Percentiles rank a stretch among this genome's conserved stretches.
Evolutionary conservation across 1,140 invertebrate species (phyloP).

Genomic region (Leptestheria dahalacensis): DNA sequence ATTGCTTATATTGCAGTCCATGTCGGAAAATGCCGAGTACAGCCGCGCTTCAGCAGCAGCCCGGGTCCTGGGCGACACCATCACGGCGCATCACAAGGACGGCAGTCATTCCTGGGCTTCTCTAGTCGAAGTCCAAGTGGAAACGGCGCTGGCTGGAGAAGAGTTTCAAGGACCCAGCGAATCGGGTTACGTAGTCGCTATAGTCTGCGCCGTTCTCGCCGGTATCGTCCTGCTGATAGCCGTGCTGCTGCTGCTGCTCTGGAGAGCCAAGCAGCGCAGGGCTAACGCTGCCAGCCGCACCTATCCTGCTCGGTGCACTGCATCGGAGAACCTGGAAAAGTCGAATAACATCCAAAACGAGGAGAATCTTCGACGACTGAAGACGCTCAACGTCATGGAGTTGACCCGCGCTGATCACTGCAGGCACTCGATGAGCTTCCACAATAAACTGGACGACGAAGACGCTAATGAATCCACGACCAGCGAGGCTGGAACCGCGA

Average conservation of each 20-base stretch:
- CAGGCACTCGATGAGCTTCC: slow-evolving; percentile 1
- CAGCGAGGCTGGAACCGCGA: not conserved
- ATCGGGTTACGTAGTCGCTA: not conserved
- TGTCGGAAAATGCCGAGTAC: slow-evolving; percentile 25
- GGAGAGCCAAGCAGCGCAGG: slow-evolving; percentile 5
- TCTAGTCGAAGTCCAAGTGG: slow-evolving; percentile 61
- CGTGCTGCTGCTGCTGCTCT: slow-evolving; percentile 17
- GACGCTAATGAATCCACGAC: not conserved
- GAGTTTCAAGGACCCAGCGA: slow-evolving; percentile 20
- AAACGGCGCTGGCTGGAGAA: slow-evolving; percentile 46
- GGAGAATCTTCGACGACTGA: slow-evolving; percentile 54
- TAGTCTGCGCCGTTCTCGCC: slow-evolving; percentile 8
- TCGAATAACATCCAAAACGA: slow-evolving; percentile 79
- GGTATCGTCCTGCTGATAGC: slow-evolving; percentile 18
- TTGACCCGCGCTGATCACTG: slow-evolving; percentile 2
- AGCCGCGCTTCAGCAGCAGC: slow-evolving; percentile 43
- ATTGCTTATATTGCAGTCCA: slow-evolving; percentile 33
- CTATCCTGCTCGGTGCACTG: slow-evolving; percentile 30
- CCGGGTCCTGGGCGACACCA: slow-evolving; percentile 46
- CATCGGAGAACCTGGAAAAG: slow-evolving; percentile 38
- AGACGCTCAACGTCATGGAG: slow-evolving; percentile 24
- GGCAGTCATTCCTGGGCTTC: slow-evolving; percentile 45
- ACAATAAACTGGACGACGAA: slow-evolving; percentile 6
- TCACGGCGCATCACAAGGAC: slow-evolving; percentile 41
- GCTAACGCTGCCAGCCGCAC: slow-evolving; percentile 26